Evolutionary conservation across 2,888 invertebrate genomes (phyloP).

Genomic region (Ctena decussata): DNA sequence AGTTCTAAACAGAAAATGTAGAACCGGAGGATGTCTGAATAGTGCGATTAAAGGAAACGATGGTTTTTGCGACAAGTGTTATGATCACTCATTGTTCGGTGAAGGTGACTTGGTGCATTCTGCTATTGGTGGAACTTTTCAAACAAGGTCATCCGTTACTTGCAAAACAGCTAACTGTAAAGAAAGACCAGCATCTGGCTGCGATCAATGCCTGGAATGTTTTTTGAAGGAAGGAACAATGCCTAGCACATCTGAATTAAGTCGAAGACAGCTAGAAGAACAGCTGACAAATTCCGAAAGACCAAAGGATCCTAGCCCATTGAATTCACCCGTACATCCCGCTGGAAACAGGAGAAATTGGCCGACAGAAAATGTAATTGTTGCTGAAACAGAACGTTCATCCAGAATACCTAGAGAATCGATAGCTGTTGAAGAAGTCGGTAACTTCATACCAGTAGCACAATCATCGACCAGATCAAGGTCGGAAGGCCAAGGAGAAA

Average conservation of each 20-base stretch:
- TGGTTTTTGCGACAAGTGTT: slow-evolving; percentile 61
- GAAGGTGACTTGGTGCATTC: background rate
- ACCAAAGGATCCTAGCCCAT: background rate
- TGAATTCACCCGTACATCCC: too few species aligned
- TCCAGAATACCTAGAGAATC: too few species aligned
- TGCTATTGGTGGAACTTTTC: too few species aligned
- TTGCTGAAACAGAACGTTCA: too few species aligned
- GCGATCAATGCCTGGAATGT: background rate
- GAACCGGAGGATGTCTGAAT: slow-evolving; percentile 35
- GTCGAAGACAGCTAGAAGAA: background rate
- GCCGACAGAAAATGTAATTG: too few species aligned
- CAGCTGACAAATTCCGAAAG: background rate
- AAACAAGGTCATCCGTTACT: too few species aligned
- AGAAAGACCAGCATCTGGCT: background rate
- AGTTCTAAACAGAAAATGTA: slow-evolving; percentile 39
- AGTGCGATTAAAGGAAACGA: slow-evolving; percentile 50
- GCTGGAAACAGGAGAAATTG: too few species aligned
- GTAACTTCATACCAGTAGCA: too few species aligned
- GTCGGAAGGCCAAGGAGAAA: too few species aligned
- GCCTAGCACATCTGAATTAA: background rate
- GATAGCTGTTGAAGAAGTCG: background rate
- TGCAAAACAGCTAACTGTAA: background rate
- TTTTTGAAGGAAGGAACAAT: background rate
- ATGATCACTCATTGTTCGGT: slow-evolving; percentile 44
- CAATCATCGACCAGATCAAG: too few species aligned